These are phyloP conservation scores for Drosophila serrata DNA, from an alignment of 1,140 invertebrate genomes.

Conservation along the genomic window DNA sequence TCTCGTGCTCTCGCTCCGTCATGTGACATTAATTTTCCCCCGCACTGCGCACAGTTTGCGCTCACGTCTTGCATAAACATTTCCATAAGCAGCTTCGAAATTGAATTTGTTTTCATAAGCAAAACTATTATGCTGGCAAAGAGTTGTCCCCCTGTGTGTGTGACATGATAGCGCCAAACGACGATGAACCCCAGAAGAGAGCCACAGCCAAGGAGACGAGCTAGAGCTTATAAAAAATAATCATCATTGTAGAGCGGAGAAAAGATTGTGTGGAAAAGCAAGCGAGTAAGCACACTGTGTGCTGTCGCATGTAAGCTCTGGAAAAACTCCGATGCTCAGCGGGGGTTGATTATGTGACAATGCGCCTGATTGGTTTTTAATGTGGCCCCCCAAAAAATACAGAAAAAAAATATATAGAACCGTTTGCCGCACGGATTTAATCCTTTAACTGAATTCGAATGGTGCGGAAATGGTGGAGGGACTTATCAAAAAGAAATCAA, in stretches of 20 bases:
- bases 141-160: conserved; percentile 48
- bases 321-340: conserved; percentile 30
- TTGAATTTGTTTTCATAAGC: conserved; percentile 84
- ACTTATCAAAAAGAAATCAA: conserved; percentile 62
- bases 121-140: conserved; percentile 80
- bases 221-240: conserved; percentile 62
- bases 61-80: conserved; percentile 81
- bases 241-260: conserved; percentile 37
- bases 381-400: conserved; percentile 40
- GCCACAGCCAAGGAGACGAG: not conserved
- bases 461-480: conserved; percentile 27
- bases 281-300: not conserved
- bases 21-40: conserved; percentile 76
- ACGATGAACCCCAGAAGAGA: conserved; percentile 3
- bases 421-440: conserved; percentile 18
- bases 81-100: conserved; percentile 82
- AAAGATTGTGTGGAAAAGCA: conserved; percentile 35
- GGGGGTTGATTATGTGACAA: conserved; percentile 74
- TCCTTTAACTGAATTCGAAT: conserved; percentile 42
- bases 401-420: conserved; percentile 10
- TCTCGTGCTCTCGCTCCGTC: conserved; percentile 20
- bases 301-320: conserved; percentile 8
- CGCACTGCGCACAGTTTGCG: conserved; percentile 26
- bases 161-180: conserved; percentile 49
- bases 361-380: conserved; percentile 80